phyloP scores from a whole-genome alignment of 2,113 vertebrate species.

The Protobothrops mucrosquamatus region DNA sequence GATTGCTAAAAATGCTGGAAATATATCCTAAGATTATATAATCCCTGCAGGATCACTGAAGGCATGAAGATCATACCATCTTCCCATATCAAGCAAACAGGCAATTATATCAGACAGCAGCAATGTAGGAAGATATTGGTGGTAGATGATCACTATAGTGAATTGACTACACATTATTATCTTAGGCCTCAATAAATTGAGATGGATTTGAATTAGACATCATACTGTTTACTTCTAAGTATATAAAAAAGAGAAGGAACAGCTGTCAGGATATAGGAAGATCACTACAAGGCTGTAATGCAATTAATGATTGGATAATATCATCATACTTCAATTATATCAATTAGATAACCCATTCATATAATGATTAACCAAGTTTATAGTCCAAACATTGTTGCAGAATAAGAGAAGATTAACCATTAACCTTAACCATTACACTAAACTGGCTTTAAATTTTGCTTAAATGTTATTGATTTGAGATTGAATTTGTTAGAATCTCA shows the following conservation, averaged over 20 bases:
- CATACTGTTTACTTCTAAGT: not conserved
- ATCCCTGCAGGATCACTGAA: not conserved
- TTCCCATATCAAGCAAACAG: not conserved
- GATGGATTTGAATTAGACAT: not conserved
- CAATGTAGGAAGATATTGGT: not conserved
- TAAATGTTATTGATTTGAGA: no score
- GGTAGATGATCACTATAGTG: not conserved
- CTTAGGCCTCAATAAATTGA: not conserved
- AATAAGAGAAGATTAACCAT: not conserved
- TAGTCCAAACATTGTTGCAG: not conserved
- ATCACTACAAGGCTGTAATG: not conserved
- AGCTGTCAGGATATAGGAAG: not conserved
- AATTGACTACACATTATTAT: not conserved
- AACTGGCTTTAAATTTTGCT: no score
- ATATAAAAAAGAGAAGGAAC: not conserved
- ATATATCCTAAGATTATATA: not conserved
- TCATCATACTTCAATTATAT: not conserved
- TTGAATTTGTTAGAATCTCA: no score
- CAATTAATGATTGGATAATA: not conserved
- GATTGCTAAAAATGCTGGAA: not conserved
- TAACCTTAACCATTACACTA: no score
- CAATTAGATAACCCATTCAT: not conserved
- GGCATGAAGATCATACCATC: not conserved
- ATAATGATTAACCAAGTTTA: not conserved
- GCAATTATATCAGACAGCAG: no score